phyloP scores from a whole-genome alignment of 2,888 invertebrate genomes.

The Piscicola geometra region DNA sequence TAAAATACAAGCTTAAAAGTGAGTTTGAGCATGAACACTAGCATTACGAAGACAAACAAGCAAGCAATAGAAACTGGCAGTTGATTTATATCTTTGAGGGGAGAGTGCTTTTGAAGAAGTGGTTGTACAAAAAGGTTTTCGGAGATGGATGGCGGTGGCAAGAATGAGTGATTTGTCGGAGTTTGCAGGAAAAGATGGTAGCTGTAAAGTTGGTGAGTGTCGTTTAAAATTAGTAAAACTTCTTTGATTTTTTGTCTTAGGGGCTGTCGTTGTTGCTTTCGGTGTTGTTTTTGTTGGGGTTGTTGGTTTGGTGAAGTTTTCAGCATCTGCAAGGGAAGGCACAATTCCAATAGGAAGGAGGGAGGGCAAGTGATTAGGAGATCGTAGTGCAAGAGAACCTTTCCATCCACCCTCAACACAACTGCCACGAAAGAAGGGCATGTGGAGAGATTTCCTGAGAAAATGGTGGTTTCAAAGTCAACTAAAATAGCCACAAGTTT shows the following conservation, averaged over 20 bases:
- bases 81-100: background rate
- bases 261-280: too few species aligned
- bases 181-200: background rate
- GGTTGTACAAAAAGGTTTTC: too few species aligned
- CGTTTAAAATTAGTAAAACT: background rate
- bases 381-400: background rate
- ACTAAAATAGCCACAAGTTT: too few species aligned
- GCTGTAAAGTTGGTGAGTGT: background rate
- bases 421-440: background rate
- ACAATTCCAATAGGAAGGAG: background rate
- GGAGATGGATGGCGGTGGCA: background rate
- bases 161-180: background rate
- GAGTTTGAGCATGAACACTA: background rate
- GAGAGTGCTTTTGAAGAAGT: too few species aligned
- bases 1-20: background rate
- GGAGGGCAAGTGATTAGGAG: background rate
- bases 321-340: background rate
- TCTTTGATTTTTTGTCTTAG: background rate
- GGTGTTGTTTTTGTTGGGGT: too few species aligned
- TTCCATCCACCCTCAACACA: background rate
- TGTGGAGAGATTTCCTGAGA: background rate
- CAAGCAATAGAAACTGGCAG: background rate
- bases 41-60: background rate
- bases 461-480: too few species aligned
- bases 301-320: background rate